Conservation (phyloP, 2,888 invertebrate genomes). For the Tuberolachnus salignus region DNA sequence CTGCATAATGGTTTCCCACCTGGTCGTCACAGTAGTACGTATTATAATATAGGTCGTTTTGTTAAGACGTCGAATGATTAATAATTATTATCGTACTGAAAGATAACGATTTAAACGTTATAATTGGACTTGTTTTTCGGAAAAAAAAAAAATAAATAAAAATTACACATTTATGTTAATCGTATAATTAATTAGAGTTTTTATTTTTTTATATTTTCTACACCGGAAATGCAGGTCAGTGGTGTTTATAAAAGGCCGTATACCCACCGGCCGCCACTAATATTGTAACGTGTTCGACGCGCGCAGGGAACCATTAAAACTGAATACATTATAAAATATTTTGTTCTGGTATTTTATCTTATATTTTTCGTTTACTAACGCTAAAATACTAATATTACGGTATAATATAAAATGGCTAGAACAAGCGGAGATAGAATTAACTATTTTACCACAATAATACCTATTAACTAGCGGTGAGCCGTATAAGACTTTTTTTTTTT, state of each 20-base stretch:
- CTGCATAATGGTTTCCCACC: too few species aligned
- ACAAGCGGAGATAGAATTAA: too few species aligned
- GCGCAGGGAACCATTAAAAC: background rate
- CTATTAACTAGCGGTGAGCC: too few species aligned
- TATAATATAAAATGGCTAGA: too few species aligned
- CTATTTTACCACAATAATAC: too few species aligned
- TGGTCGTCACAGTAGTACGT: too few species aligned
- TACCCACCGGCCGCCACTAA: too few species aligned
- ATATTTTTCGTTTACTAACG: background rate
- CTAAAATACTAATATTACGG: too few species aligned
- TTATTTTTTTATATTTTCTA: background rate
- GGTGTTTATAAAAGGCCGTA: too few species aligned
- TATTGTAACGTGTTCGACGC: background rate
- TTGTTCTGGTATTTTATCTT: background rate
- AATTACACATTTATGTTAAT: background rate
- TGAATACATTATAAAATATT: background rate
- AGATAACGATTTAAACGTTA: background rate
- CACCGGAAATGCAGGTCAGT: background rate
- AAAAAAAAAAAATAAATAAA: too few species aligned
- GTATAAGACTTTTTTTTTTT: too few species aligned
- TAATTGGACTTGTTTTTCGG: conserved; percentile 24
- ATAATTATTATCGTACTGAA: conserved; percentile 14
- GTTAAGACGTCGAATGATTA: conserved; percentile 15
- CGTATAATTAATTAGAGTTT: background rate
- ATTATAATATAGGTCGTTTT: background rate